Evolutionary conservation across 1,140 invertebrate genomes (phyloP).

Genomic region (Pseudomyrmex dendroicus): DNA sequence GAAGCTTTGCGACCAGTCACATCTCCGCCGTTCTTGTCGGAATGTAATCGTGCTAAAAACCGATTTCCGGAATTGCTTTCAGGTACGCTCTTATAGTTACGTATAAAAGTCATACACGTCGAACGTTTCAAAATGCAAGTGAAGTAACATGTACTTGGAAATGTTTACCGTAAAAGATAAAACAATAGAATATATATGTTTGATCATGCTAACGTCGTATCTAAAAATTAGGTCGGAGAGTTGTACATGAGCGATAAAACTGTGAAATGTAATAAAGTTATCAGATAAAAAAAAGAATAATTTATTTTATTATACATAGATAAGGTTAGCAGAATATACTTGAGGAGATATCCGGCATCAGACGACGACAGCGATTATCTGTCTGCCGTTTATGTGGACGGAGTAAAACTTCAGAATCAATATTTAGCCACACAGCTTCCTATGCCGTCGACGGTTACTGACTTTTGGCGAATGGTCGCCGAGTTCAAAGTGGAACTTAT

Average conservation of each 20-base stretch:
- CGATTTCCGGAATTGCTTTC: slow-evolving; percentile 72
- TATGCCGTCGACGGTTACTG: slow-evolving; percentile 93
- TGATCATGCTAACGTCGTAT: too few species aligned
- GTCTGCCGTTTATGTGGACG: slow-evolving; percentile 70
- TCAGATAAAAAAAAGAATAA: background rate
- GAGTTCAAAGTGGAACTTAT: slow-evolving; percentile 88
- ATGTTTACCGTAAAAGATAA: too few species aligned
- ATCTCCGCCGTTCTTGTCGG: slow-evolving; percentile 54
- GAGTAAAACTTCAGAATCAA: slow-evolving; percentile 87
- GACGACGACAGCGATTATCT: slow-evolving; percentile 79
- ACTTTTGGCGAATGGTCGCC: slow-evolving; percentile 96
- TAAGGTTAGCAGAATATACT: slow-evolving; percentile 64
- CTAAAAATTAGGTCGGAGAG: too few species aligned
- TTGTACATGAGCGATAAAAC: too few species aligned
- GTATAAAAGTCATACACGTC: background rate
- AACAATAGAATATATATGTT: too few species aligned
- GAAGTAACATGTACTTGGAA: background rate
- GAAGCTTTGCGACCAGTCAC: slow-evolving; percentile 62
- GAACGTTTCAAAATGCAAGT: background rate
- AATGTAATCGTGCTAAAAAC: slow-evolving; percentile 71
- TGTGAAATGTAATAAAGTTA: background rate
- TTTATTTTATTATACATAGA: slow-evolving; percentile 43
- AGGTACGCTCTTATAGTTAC: slow-evolving; percentile 17
- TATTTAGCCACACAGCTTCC: slow-evolving; percentile 96
- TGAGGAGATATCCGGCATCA: slow-evolving; percentile 69